These are phyloP conservation scores for Arremon brunneinucha DNA, from an alignment of 2,797 vertebrate genomes.

Conservation along the genomic window DNA sequence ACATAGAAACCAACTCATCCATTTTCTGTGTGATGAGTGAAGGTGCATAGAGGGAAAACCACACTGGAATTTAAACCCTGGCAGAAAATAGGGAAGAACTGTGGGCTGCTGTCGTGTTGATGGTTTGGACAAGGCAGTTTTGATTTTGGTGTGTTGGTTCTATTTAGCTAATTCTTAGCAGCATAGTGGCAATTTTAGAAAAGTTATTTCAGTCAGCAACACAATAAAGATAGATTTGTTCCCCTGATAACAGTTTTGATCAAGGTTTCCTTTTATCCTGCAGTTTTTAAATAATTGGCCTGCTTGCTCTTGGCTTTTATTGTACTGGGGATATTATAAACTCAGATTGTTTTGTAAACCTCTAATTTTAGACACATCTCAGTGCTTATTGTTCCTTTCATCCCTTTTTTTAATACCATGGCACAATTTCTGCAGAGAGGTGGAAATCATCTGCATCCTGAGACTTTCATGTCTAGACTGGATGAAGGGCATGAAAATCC, in stretches of 20 bases:
- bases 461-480: background rate
- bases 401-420: background rate
- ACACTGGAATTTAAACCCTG: background rate
- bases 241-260: background rate
- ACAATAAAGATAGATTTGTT: background rate
- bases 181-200: background rate
- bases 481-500: background rate
- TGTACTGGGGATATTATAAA: conserved; percentile 8
- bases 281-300: background rate
- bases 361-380: conserved; percentile 45
- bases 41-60: background rate
- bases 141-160: background rate
- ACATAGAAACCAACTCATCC: background rate
- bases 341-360: conserved; percentile 3
- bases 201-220: background rate
- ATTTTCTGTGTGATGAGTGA: background rate
- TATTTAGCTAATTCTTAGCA: background rate
- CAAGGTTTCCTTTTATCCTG: conserved; percentile 33
- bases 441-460: conserved; percentile 14
- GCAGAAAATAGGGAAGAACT: background rate
- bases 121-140: background rate
- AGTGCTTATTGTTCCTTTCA: conserved; percentile 25
- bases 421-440: background rate
- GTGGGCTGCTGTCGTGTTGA: background rate
- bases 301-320: background rate